Base-by-base conservation (phyloP, 2,888 invertebrate genomes). In the Sinelater perroti region DNA sequence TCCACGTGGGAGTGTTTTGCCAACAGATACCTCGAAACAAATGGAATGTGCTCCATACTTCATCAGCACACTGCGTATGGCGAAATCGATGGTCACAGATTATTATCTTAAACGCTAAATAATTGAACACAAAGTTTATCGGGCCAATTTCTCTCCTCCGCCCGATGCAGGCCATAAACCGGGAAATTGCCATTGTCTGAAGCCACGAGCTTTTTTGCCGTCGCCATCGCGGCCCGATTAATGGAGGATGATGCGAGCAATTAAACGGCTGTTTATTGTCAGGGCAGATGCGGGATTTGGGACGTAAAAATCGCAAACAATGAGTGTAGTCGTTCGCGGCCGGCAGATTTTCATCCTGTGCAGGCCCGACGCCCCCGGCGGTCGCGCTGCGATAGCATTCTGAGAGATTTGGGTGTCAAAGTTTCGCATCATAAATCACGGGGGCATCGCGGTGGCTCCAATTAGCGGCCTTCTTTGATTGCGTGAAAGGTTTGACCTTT, bases 251-350 rank as follows among this genome's bases (percentile, higher is more conserved):
- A 30, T 30, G 13, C 11, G 13, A 30, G 10, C 30, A 3, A 30
- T 30, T 30, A 30, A 28, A 11, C 28, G 2, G 28, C 10, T 3
- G 10, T 28, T 28, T 28, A 28, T 28, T 28, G 28, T 28, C 28
- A 28, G 28, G 8, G 28, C 8, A 10, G 28, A 28, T 28, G 10
- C 10, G 28, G 13, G 30, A 30, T 30, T 30, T 8, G 30, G 30
- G 13, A 30, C 30, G 30, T 30, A 30, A 30, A 30, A 30, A 30
- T 30, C 30, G 30, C 10, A 30, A 30, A 30, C 30, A 30, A 30
- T 30, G 13, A 30, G 30, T 13, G 30, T 30, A 30, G 30, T 30
- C 30, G 28, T 28, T 28, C 28, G 30, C 13, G 13, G 13, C 30
- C 30, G 5, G 2, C 10, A 30, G 13, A 30, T 11, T 30, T 28